Conservation (phyloP, 2,888 invertebrate genomes). For the Eurytoma adleriae region DNA sequence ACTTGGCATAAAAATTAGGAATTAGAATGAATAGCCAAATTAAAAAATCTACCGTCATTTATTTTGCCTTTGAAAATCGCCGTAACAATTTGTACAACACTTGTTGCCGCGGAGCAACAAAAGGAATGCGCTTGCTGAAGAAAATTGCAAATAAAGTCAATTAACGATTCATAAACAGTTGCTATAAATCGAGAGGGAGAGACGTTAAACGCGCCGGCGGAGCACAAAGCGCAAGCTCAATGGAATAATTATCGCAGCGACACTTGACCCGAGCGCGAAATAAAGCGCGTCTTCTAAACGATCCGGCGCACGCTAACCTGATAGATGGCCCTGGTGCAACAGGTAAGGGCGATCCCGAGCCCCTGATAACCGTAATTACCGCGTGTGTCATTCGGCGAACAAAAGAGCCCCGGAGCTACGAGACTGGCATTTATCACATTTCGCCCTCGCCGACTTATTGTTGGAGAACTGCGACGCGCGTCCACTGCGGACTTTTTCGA, state of each 20-base stretch:
- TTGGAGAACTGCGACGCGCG: conserved; percentile 56
- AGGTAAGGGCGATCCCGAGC: conserved; percentile 63
- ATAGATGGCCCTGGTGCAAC: conserved; percentile 62
- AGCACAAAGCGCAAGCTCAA: too few species aligned
- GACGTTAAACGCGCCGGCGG: too few species aligned
- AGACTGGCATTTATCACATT: conserved; percentile 68
- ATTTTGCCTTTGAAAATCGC: too few species aligned
- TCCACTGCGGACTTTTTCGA: conserved; percentile 27
- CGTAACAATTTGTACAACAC: too few species aligned
- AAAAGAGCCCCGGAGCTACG: conserved; percentile 61
- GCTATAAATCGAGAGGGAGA: too few species aligned
- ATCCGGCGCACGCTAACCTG: not conserved
- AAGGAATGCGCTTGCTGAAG: too few species aligned
- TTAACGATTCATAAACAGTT: too few species aligned
- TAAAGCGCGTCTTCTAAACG: not conserved
- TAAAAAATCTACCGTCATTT: too few species aligned
- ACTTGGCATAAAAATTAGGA: too few species aligned
- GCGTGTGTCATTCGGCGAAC: conserved; percentile 69
- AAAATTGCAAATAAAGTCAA: not conserved
- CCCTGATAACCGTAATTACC: conserved; percentile 73
- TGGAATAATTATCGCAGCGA: not conserved
- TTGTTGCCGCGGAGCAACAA: too few species aligned
- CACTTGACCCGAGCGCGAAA: not conserved
- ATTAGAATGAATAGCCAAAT: too few species aligned
- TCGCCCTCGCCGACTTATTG: conserved; percentile 61